phyloP scores from a whole-genome alignment of 2,113 vertebrate genomes.

The Athene noctua region DNA sequence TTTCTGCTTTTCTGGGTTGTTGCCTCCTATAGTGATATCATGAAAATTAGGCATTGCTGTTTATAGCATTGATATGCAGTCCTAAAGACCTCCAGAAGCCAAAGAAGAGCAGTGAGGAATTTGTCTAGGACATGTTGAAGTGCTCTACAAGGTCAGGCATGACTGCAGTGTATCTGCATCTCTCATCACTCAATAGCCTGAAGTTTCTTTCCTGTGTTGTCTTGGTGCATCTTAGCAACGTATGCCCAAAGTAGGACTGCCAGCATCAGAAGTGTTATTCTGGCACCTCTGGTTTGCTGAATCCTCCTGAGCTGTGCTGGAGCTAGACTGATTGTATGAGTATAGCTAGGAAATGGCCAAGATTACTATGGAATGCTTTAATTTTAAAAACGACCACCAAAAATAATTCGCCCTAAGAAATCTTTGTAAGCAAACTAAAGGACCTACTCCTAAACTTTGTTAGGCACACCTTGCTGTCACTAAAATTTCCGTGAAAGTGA shows the following conservation, averaged over 20 bases:
- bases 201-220: slow-evolving; percentile 13
- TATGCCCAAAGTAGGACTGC: neutral
- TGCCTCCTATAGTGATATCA: neutral
- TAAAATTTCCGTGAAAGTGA: neutral
- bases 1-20: neutral
- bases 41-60: neutral
- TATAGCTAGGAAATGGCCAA: neutral
- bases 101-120: slow-evolving; percentile 6
- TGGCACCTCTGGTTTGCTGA: slow-evolving; percentile 27
- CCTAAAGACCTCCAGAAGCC: neutral
- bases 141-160: slow-evolving; percentile 20
- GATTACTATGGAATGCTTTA: neutral
- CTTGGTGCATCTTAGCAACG: slow-evolving; percentile 35
- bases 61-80: neutral
- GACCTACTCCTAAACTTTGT: neutral
- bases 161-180: neutral
- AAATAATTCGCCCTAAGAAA: neutral
- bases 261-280: neutral
- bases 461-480: neutral
- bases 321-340: neutral
- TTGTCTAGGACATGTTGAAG: neutral
- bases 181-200: slow-evolving; percentile 6
- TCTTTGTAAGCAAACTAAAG: neutral
- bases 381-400: rapidly evolving
- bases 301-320: neutral